Evolutionary conservation across 2,113 vertebrate species (phyloP).

Genomic region (Hystrix cristata): DNA sequence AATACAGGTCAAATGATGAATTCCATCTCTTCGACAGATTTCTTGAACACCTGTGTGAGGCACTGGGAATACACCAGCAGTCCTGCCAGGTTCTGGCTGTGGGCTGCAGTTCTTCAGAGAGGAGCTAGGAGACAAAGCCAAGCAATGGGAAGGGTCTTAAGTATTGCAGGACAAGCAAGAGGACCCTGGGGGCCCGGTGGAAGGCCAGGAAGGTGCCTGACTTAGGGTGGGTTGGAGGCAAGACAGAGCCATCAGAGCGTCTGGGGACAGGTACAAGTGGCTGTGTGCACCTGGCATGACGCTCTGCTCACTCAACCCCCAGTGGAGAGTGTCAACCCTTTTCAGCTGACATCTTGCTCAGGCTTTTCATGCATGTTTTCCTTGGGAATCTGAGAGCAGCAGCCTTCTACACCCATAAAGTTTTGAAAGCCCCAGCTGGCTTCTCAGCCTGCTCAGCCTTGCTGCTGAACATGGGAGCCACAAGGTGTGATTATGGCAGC

Average conservation of each 20-base stretch:
- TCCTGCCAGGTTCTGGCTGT: not conserved
- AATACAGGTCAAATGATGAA: no score
- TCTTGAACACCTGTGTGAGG: not conserved
- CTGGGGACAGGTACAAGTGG: not conserved
- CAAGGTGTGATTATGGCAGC: not conserved
- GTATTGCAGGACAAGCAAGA: not conserved
- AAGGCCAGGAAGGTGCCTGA: not conserved
- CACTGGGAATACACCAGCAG: not conserved
- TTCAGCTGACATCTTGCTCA: fast-evolving
- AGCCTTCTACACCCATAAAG: not conserved
- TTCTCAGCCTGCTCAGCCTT: no score
- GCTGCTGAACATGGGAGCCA: not conserved
- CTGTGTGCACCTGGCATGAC: not conserved
- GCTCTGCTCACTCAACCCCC: not conserved
- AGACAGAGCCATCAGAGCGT: not conserved
- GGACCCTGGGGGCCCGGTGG: no score
- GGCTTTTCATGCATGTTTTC: not conserved
- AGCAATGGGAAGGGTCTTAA: not conserved
- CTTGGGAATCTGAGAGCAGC: not conserved
- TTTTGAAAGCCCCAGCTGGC: not conserved
- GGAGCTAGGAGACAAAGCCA: not conserved
- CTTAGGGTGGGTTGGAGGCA: not conserved
- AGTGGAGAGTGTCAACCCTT: not conserved
- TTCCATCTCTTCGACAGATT: not conserved
- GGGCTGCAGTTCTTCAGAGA: not conserved